These are phyloP conservation scores for Hippopotamyrus pictus DNA, from an alignment of 2,797 vertebrate species.

Conservation along the genomic window DNA sequence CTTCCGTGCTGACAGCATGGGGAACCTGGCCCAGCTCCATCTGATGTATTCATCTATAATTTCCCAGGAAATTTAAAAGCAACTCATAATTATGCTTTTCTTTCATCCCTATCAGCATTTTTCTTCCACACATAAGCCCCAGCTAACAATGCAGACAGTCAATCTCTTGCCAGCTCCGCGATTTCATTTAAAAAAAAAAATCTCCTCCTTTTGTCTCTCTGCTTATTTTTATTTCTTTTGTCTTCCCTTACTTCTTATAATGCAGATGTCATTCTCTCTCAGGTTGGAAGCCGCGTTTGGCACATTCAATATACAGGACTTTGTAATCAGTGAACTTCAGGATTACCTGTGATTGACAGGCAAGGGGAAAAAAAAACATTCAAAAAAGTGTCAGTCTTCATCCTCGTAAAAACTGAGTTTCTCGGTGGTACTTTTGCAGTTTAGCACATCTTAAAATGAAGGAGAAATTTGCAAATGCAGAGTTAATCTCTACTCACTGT, in stretches of 20 bases:
- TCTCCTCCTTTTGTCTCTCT: neutral
- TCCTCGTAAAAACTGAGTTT: neutral
- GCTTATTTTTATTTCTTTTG: constrained; percentile 13
- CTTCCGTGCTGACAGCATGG: constrained; percentile 31
- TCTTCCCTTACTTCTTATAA: constrained; percentile 30
- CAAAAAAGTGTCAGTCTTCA: constrained; percentile 46
- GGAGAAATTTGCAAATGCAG: neutral
- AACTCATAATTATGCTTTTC: constrained; percentile 60
- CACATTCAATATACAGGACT: constrained; percentile 38
- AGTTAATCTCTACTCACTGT: neutral
- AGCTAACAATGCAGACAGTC: constrained; percentile 47
- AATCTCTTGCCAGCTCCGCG: constrained; percentile 49
- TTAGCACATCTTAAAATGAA: neutral
- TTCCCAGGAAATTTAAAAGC: constrained; percentile 49
- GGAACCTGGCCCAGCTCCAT: constrained; percentile 45
- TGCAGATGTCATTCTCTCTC: constrained; percentile 30
- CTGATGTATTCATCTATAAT: constrained; percentile 45
- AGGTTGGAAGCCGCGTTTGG: constrained; percentile 37
- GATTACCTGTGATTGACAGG: constrained; percentile 56
- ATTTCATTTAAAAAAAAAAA: constrained; percentile 39
- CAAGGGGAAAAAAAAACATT: constrained; percentile 46
- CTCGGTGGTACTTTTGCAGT: neutral
- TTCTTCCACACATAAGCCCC: constrained; percentile 54
- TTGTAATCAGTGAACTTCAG: constrained; percentile 41
- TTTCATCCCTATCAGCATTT: constrained; percentile 61